Evolutionary conservation across 2,113 vertebrate genomes (phyloP).

Genomic region (Speoplatyrhinus poulsoni): DNA sequence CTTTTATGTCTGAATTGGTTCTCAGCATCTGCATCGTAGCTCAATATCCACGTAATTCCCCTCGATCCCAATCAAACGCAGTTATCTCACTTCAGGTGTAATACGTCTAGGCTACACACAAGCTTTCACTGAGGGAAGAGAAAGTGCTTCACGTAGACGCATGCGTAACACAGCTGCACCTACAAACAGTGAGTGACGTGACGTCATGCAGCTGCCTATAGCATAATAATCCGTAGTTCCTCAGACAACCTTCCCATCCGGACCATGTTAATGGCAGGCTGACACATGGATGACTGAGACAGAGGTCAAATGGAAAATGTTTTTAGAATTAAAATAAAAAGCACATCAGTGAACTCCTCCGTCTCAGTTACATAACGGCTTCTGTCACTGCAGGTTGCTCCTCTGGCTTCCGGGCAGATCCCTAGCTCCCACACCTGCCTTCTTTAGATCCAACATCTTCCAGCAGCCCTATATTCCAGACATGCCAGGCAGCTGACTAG

Average conservation of each 20-base stretch:
- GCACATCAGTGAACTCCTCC: conserved; percentile 37
- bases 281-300: conserved; percentile 45
- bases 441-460: neutral
- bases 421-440: neutral
- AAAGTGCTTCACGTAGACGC: conserved; percentile 60
- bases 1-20: conserved; percentile 59
- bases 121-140: conserved; percentile 68
- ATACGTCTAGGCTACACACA: conserved; percentile 46
- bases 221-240: conserved; percentile 58
- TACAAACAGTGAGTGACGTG: conserved; percentile 59
- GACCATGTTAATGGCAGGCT: conserved; percentile 34
- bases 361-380: conserved; percentile 48
- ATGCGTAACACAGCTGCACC: conserved; percentile 57
- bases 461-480: conserved; percentile 25
- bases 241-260: conserved; percentile 49
- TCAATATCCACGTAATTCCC: conserved; percentile 71
- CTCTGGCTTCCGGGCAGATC: neutral
- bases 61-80: conserved; percentile 68
- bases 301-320: neutral
- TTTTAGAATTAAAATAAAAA: conserved; percentile 17
- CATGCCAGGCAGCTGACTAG: conserved; percentile 31
- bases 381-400: conserved; percentile 2
- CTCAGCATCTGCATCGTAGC: conserved; percentile 59
- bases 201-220: conserved; percentile 64
- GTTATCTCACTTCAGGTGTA: conserved; percentile 67